phyloP scores from a whole-genome alignment of 1,140 invertebrate species.

The Centruroides vittatus region DNA sequence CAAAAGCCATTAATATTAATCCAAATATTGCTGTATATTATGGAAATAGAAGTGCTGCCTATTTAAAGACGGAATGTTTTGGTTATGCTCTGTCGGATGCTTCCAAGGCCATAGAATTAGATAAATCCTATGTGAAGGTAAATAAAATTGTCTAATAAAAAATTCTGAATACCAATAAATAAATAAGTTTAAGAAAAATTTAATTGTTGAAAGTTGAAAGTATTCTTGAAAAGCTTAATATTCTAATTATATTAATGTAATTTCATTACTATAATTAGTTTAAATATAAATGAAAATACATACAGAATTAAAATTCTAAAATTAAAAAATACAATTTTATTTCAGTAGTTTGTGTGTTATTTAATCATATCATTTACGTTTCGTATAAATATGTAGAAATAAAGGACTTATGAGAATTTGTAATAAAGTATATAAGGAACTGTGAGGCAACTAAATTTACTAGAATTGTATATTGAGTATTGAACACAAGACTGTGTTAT shows the following conservation, averaged over 20 bases:
- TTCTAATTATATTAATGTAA: background rate
- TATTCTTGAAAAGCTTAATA: background rate
- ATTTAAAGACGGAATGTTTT: constrained; percentile 81
- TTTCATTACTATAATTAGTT: too few species aligned
- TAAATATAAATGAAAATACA: too few species aligned
- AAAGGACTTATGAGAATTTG: too few species aligned
- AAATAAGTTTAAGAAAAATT: background rate
- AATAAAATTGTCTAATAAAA: constrained; percentile 29
- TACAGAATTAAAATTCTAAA: background rate
- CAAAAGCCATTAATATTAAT: constrained; percentile 77
- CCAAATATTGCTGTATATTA: constrained; percentile 66
- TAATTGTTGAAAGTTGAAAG: too few species aligned
- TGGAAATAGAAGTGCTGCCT: constrained; percentile 89
- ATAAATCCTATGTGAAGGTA: constrained; percentile 82
- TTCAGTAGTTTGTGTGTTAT: too few species aligned
- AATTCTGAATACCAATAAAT: background rate
- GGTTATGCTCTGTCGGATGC: constrained; percentile 87
- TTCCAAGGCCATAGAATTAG: constrained; percentile 73
- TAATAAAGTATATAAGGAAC: too few species aligned
- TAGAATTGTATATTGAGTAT: too few species aligned
- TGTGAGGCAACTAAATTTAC: too few species aligned
- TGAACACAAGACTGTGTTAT: too few species aligned
- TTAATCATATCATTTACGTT: too few species aligned
- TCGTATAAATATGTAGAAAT: too few species aligned
- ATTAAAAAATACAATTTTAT: background rate